Conservation (phyloP, 2,797 vertebrate genomes). For the Halcyon smyrnensis region DNA sequence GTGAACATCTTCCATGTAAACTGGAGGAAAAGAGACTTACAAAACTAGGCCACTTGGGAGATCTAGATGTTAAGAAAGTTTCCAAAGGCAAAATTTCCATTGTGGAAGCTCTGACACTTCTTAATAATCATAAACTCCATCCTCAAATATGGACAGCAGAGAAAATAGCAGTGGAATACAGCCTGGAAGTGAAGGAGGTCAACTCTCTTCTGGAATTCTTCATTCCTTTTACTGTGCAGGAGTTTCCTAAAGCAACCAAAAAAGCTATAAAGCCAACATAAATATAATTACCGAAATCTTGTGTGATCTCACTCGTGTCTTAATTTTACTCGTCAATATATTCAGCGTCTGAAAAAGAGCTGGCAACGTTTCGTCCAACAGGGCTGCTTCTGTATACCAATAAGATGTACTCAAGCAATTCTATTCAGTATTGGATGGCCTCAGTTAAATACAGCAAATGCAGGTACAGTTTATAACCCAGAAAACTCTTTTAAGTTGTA, state of each 20-base stretch:
- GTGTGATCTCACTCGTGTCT: neutral
- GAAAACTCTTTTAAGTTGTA: neutral
- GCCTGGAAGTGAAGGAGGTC: slow-evolving; percentile 86
- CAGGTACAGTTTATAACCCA: neutral
- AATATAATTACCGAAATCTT: slow-evolving; percentile 45
- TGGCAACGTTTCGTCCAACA: accelerated
- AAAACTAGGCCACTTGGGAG: slow-evolving; percentile 74
- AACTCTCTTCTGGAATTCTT: slow-evolving; percentile 87
- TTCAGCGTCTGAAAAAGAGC: neutral
- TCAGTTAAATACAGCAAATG: neutral
- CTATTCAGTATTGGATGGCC: neutral
- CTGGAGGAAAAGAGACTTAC: slow-evolving; percentile 78
- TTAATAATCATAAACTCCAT: slow-evolving; percentile 86
- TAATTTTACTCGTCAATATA: neutral
- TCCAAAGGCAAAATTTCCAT: slow-evolving; percentile 90
- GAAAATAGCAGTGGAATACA: slow-evolving; percentile 89
- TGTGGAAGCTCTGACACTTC: slow-evolving; percentile 85
- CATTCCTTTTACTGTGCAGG: slow-evolving; percentile 85
- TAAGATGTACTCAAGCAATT: neutral
- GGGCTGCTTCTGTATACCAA: neutral
- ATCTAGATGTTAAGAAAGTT: slow-evolving; percentile 79
- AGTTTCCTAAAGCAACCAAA: slow-evolving; percentile 75
- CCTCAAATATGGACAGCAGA: slow-evolving; percentile 88
- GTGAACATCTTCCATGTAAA: neutral
- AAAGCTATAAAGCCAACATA: slow-evolving; percentile 82